Evolutionary conservation across 2,797 vertebrate genomes (phyloP).

Genomic region (Sciurus carolinensis): DNA sequence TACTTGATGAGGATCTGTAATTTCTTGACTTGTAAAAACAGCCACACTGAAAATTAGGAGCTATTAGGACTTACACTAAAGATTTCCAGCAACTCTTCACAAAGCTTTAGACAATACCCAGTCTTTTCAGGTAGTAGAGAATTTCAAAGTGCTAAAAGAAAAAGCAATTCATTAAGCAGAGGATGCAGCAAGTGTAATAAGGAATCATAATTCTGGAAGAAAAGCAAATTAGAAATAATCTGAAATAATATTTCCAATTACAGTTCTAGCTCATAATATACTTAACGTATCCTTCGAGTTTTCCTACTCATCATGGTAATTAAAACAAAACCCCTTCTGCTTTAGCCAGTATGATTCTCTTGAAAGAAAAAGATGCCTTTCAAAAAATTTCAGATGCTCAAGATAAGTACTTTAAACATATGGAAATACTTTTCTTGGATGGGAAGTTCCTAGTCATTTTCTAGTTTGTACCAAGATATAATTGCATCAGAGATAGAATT

Average conservation of each 20-base stretch:
- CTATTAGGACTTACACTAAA: not conserved
- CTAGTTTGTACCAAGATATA: conserved; percentile 25
- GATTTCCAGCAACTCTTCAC: conserved; percentile 21
- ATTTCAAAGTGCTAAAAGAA: conserved; percentile 20
- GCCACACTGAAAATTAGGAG: conserved; percentile 33
- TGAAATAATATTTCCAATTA: conserved; percentile 13
- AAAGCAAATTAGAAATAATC: conserved; percentile 29
- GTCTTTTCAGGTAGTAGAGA: not conserved
- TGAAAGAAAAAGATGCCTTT: conserved; percentile 50
- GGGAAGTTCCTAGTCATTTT: conserved; percentile 32
- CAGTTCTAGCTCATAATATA: not conserved
- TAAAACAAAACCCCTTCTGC: conserved; percentile 1
- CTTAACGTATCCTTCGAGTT: conserved; percentile 46
- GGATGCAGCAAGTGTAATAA: not conserved
- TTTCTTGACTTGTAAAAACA: conserved; percentile 56
- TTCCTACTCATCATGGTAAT: not conserved
- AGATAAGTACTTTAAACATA: conserved; percentile 38
- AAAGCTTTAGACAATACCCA: not conserved
- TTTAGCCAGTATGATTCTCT: conserved; percentile 5
- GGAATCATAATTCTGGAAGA: conserved; percentile 46
- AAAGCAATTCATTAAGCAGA: conserved; percentile 59
- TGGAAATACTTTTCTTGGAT: not conserved
- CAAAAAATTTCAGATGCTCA: conserved; percentile 40
- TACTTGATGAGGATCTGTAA: not conserved
- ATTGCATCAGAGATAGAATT: not conserved